phyloP scores from a whole-genome alignment of 1,140 invertebrate genomes.

The Pseudobourletiella spinata region DNA sequence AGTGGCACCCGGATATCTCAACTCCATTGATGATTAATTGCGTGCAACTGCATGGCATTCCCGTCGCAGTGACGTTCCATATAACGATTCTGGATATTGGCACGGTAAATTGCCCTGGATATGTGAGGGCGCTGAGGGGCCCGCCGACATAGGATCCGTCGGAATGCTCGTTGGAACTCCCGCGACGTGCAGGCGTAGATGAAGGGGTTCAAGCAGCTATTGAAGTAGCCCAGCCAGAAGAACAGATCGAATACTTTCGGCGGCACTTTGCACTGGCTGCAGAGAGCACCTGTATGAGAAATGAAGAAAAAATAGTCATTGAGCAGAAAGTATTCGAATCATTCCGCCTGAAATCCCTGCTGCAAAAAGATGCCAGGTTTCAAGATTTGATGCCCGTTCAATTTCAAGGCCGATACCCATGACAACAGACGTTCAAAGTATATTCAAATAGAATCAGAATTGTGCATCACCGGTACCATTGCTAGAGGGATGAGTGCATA shows the following conservation, averaged over 20 bases:
- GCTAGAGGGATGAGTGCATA: no score
- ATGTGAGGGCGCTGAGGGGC: slow-evolving; percentile 30
- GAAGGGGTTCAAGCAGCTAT: slow-evolving; percentile 61
- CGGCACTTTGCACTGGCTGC: slow-evolving; percentile 42
- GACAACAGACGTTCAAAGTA: no score
- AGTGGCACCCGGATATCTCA: no score
- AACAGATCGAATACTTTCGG: slow-evolving; percentile 47
- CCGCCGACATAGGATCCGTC: slow-evolving; percentile 41
- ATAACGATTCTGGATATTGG: slow-evolving; percentile 24
- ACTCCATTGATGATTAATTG: slow-evolving; percentile 31
- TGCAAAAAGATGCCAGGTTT: no score
- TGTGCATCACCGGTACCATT: no score
- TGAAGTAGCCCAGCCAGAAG: slow-evolving; percentile 62
- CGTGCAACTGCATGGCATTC: slow-evolving; percentile 25
- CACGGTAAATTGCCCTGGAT: slow-evolving; percentile 32
- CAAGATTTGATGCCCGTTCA: no score
- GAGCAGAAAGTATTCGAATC: no score
- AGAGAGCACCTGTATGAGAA: slow-evolving; percentile 43
- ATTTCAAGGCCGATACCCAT: no score
- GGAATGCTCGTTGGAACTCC: slow-evolving; percentile 50
- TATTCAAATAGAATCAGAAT: no score
- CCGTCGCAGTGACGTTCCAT: slow-evolving; percentile 25
- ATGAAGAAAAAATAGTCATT: background rate
- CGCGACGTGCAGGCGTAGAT: slow-evolving; percentile 50
- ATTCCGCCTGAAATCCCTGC: no score